These are phyloP conservation scores for Ciconia stormi DNA, from an alignment of 2,113 vertebrate genomes.

Conservation along the genomic window DNA sequence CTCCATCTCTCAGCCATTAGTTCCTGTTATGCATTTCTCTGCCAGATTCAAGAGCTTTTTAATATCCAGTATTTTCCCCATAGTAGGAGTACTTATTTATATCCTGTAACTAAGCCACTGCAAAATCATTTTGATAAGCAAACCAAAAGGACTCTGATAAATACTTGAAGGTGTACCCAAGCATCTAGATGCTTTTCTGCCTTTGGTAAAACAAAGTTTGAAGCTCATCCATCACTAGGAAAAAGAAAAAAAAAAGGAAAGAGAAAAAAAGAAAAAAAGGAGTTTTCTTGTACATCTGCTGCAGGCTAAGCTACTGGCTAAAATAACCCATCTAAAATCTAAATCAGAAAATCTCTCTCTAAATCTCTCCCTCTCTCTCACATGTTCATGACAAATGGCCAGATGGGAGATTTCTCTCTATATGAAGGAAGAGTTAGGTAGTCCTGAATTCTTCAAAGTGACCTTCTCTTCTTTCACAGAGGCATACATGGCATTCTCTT, in stretches of 20 bases:
- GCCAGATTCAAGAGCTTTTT: not conserved
- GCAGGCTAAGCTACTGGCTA: not conserved
- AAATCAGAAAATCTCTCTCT: not conserved
- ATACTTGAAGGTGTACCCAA: not conserved
- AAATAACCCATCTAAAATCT: not conserved
- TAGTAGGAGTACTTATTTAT: not conserved
- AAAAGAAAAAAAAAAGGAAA: not conserved
- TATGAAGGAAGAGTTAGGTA: not conserved
- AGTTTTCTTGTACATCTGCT: not conserved
- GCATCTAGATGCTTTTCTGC: not conserved
- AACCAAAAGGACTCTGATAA: not conserved
- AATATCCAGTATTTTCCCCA: not conserved
- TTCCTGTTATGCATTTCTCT: not conserved
- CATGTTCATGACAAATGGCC: not conserved
- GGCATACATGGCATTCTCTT: not conserved
- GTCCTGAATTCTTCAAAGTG: not conserved
- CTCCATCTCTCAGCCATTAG: not conserved
- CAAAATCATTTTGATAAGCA: conserved; percentile 3
- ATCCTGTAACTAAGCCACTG: not conserved
- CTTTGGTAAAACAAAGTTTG: not conserved
- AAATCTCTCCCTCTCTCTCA: not conserved
- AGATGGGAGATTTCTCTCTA: not conserved
- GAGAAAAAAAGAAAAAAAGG: too few species aligned
- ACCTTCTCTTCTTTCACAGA: not conserved
- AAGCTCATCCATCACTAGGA: not conserved